Evolutionary conservation across 2,888 invertebrate species (phyloP), one percentile per base, ranked within the genome.

Genomic region (Chloroclysta siterata): DNA sequence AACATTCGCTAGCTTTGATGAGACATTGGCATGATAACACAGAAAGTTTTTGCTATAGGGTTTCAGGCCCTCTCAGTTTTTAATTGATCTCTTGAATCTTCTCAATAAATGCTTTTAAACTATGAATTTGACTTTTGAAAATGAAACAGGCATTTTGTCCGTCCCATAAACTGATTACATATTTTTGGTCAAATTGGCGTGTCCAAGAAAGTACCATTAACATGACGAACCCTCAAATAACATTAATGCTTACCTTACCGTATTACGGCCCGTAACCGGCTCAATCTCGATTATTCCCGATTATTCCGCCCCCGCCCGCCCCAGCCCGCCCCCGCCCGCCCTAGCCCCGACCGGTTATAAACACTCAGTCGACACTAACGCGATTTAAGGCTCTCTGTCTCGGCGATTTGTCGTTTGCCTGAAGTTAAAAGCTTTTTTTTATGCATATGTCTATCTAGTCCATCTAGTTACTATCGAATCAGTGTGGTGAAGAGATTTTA

Each of bases 331-430:
- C 29, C 36, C 51, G 50, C 60, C 58, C 22, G n/a, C 15, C 36
- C 28, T 51, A 17, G 50, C 28, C 50, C 53, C 47, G 53, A 47
- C 60, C 68, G 63, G 64, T 66, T 70, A 87, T 85, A 87, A 88
- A 88, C 88, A 88, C 84, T 88, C 84, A 84, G 81, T 84, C 83
- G 87, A 84, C 84, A 83, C 84, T 85, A 85, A 87, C 83, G 81
- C 88, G 87, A 87, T 87, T 86, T 87, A 85, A 79, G 82, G 85
- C 65, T 58, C 85, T 84, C 80, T 79, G 77, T 77, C 77, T 77
- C 75, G 77, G 76, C 75, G 75, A 73, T 71, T 72, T 71, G 64
- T 53, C 36, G 64, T 65, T 54, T 69, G 73, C 71, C 42, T 15
- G 54, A 66, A 66, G 59, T 13, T 11, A 63, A 44, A 22, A 58